Evolutionary conservation across 37 sponge, comb jelly and placozoan species (phyloP).

Genomic region (Bolinopsis microptera): DNA sequence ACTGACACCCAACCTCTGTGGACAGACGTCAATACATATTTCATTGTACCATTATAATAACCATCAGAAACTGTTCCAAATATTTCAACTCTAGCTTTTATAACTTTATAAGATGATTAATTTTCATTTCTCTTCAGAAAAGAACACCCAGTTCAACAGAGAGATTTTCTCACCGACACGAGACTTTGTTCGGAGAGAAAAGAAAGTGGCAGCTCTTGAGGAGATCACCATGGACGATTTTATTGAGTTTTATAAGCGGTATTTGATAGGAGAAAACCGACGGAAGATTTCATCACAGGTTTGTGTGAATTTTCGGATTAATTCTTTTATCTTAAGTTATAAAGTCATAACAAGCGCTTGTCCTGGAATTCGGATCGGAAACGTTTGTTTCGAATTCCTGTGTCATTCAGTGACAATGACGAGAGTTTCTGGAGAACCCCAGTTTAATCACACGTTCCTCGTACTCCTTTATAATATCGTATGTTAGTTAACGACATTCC

Average conservation of each 20-base stretch:
- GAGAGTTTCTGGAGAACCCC: too few species aligned
- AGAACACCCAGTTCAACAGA: neutral
- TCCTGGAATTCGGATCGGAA: too few species aligned
- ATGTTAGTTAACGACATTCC: too few species aligned
- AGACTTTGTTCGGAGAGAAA: constrained; percentile 16
- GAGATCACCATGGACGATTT: neutral
- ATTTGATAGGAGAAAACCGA: neutral
- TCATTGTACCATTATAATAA: neutral
- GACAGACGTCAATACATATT: neutral
- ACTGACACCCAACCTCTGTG: neutral
- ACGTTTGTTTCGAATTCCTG: too few species aligned
- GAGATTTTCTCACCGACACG: constrained; percentile 25
- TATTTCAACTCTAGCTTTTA: too few species aligned
- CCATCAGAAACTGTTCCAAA: too few species aligned
- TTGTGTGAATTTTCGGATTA: neutral
- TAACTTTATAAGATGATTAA: too few species aligned
- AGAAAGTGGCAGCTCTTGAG: constrained; percentile 4
- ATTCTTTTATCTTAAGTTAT: too few species aligned
- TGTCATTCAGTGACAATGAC: too few species aligned
- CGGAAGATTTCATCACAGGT: constrained; percentile 37
- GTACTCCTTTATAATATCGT: too few species aligned
- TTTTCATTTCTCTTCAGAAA: neutral
- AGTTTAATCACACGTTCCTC: too few species aligned
- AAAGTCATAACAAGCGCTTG: too few species aligned
- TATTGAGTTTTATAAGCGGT: neutral